phyloP scores from a whole-genome alignment of 2,888 invertebrate genomes.

The Lordiphosa andalusiaca region DNA sequence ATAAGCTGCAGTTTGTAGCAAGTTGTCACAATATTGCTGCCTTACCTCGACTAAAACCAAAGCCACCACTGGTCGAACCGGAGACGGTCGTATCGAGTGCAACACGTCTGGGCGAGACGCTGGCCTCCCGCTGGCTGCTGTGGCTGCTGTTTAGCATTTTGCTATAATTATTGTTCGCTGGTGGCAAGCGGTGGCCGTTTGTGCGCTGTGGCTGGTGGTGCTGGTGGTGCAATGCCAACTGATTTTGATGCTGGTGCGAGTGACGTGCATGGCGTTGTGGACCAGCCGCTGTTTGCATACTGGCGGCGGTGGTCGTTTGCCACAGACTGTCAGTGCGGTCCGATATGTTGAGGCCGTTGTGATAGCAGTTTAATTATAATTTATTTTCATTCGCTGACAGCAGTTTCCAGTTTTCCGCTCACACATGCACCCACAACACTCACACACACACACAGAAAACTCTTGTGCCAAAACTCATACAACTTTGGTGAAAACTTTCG shows the following conservation, averaged over 20 bases:
- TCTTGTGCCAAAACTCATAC: not conserved
- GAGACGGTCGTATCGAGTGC: conserved; percentile 78
- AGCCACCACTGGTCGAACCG: conserved; percentile 76
- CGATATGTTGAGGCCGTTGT: conserved; percentile 74
- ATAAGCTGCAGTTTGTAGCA: no score
- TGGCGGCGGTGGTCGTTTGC: conserved; percentile 68
- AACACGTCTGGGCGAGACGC: conserved; percentile 69
- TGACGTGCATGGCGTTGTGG: conserved; percentile 56
- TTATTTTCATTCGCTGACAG: conserved; percentile 2
- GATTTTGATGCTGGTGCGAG: conserved; percentile 46
- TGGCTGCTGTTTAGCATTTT: conserved; percentile 63
- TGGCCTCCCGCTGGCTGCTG: conserved; percentile 70
- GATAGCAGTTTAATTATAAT: not conserved
- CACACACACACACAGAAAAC: not conserved
- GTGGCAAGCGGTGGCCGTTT: conserved; percentile 28
- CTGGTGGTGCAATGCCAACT: conserved; percentile 38
- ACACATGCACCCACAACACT: conserved; percentile 9
- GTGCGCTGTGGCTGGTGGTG: conserved; percentile 33
- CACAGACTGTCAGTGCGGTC: conserved; percentile 77
- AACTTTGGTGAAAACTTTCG: conserved; percentile 14
- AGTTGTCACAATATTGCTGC: not conserved
- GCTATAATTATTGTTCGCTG: conserved; percentile 30
- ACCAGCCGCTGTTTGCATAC: conserved; percentile 53
- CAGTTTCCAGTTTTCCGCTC: conserved; percentile 31
- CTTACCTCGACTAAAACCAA: conserved; percentile 79